Percentiles rank a stretch among this genome's conserved stretches.
phyloP scores from a whole-genome alignment of 2,888 invertebrate species.

The Drosophila longiperda region DNA sequence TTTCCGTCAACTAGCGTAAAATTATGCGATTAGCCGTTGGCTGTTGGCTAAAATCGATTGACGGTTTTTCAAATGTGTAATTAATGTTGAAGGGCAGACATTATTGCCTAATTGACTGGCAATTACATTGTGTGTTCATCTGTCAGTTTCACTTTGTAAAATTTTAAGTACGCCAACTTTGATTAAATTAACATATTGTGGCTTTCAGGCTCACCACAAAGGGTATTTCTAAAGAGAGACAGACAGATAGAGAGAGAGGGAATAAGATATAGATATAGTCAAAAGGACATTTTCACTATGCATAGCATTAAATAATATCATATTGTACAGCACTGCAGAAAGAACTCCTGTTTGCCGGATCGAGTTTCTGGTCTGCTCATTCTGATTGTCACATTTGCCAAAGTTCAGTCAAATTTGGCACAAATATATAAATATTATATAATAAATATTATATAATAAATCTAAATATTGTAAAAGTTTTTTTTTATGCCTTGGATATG shows the following conservation, averaged over 20 bases:
- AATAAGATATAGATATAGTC: background rate
- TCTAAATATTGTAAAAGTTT: background rate
- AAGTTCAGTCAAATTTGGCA: background rate
- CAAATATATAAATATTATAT: too few relatives aligned
- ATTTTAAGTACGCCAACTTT: constrained; percentile 1
- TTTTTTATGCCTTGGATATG: background rate
- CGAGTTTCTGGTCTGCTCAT: background rate
- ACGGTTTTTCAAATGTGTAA: constrained; percentile 19
- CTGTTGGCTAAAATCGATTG: background rate
- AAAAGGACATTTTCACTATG: background rate
- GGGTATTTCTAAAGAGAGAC: background rate
- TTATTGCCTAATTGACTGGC: constrained; percentile 27
- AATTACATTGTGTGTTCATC: constrained; percentile 16
- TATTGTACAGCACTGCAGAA: constrained; percentile 20
- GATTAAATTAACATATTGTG: constrained; percentile 19
- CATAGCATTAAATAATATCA: constrained; percentile 33
- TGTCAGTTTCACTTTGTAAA: constrained; percentile 19
- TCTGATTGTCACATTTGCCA: background rate
- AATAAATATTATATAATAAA: too few relatives aligned
- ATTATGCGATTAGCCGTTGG: background rate
- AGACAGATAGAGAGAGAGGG: background rate
- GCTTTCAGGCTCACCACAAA: constrained; percentile 7
- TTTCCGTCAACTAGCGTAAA: background rate
- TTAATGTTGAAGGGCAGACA: constrained; percentile 12
- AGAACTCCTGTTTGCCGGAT: background rate